These are phyloP conservation scores for Lepidurus packardi DNA, from an alignment of 1,140 invertebrate genomes.

Conservation along the genomic window DNA sequence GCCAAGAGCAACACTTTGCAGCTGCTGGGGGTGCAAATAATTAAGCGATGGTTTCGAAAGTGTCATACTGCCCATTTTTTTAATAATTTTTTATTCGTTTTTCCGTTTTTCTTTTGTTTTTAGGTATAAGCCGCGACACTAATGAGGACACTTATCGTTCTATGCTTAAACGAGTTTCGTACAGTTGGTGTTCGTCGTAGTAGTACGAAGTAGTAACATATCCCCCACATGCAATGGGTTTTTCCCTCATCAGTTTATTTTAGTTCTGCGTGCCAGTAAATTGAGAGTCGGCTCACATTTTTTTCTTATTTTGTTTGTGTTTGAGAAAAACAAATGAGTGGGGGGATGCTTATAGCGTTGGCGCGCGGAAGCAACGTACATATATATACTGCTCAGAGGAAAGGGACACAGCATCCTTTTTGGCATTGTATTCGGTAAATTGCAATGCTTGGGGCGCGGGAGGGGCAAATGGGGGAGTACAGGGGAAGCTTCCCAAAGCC, in stretches of 20 bases:
- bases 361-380: background rate
- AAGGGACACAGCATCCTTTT: background rate
- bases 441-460: background rate
- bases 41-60: background rate
- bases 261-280: background rate
- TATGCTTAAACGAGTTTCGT: background rate
- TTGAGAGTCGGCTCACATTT: background rate
- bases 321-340: background rate
- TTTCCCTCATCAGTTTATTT: background rate
- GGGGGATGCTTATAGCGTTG: background rate
- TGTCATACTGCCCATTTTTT: background rate
- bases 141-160: background rate
- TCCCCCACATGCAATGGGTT: background rate
- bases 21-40: background rate
- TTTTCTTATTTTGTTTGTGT: background rate
- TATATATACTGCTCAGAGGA: background rate
- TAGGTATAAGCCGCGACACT: background rate
- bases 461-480: background rate
- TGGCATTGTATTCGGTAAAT: constrained; percentile 7
- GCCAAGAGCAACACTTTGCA: too few relatives aligned
- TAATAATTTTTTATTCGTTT: background rate
- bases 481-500: background rate
- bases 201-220: background rate
- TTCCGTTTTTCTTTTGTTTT: background rate
- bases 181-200: background rate